Conservation (phyloP, 2,888 invertebrate species). For the Cephus runcator region DNA sequence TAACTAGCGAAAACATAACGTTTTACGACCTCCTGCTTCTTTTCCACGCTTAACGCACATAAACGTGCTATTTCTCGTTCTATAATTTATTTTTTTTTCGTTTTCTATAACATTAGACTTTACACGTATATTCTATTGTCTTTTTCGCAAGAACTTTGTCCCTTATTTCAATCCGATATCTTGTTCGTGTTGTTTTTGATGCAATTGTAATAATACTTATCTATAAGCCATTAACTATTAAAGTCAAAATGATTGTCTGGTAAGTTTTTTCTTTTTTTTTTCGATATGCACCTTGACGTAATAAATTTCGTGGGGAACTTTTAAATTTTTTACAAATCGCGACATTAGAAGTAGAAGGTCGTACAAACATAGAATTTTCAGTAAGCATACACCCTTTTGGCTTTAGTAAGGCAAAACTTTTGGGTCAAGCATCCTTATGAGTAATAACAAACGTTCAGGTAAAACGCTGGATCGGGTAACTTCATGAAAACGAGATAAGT, state of each 20-base stretch:
- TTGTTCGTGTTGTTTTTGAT: background rate
- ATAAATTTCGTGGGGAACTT: background rate
- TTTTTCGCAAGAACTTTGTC: background rate
- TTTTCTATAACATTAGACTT: background rate
- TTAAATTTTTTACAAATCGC: background rate
- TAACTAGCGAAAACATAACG: background rate
- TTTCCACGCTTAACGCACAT: background rate
- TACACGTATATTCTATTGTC: background rate
- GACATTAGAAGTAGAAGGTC: too few species aligned
- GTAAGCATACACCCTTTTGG: too few species aligned
- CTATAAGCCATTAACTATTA: background rate
- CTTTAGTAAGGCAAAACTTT: background rate
- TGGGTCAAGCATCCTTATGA: background rate
- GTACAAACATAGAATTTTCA: too few species aligned
- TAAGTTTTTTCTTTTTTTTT: background rate
- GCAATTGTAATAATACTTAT: background rate
- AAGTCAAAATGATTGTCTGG: background rate
- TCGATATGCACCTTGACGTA: background rate
- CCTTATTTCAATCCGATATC: background rate
- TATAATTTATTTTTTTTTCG: background rate
- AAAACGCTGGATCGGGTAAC: background rate
- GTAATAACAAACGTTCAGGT: background rate
- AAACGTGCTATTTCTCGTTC: background rate
- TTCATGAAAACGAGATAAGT: background rate
- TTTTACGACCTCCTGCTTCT: background rate